These are phyloP conservation scores for Crossocerus cetratus DNA, from an alignment of 2,888 invertebrate species.

Conservation along the genomic window DNA sequence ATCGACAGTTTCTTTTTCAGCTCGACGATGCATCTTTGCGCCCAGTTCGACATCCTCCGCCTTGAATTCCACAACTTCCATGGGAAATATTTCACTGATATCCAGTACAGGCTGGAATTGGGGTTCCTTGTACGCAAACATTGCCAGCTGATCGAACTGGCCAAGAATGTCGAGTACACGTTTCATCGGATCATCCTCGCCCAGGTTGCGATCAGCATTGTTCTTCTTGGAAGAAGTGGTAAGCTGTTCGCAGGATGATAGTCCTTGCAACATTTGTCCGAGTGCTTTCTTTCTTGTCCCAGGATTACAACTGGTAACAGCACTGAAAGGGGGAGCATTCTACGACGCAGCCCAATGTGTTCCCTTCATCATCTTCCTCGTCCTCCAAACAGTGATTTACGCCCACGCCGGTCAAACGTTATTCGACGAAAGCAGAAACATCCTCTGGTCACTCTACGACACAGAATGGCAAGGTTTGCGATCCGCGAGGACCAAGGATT, in stretches of 20 bases:
- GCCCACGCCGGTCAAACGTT: neutral
- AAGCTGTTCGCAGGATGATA: neutral
- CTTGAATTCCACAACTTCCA: neutral
- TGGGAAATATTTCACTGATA: neutral
- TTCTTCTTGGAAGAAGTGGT: neutral
- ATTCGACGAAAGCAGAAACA: neutral
- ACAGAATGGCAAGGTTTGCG: neutral
- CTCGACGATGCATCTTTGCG: slow-evolving; percentile 67
- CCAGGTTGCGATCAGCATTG: neutral
- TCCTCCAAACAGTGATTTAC: neutral
- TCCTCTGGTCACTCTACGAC: neutral
- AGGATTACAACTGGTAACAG: neutral
- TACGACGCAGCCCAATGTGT: neutral
- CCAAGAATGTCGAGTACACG: neutral
- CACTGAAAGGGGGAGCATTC: neutral
- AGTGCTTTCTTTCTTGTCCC: too few species aligned
- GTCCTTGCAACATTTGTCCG: too few species aligned
- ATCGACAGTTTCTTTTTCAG: slow-evolving; percentile 64
- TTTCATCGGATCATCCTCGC: neutral
- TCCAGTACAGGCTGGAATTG: neutral
- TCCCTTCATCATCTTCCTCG: neutral
- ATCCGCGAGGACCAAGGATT: neutral
- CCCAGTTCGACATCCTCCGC: slow-evolving; percentile 65
- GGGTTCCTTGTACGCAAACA: neutral
- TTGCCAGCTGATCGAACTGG: neutral